Evolutionary conservation across 1,140 invertebrate species (phyloP), one percentile per base, ranked within the genome.

Genomic region (Venustaconcha ellipsiformis): DNA sequence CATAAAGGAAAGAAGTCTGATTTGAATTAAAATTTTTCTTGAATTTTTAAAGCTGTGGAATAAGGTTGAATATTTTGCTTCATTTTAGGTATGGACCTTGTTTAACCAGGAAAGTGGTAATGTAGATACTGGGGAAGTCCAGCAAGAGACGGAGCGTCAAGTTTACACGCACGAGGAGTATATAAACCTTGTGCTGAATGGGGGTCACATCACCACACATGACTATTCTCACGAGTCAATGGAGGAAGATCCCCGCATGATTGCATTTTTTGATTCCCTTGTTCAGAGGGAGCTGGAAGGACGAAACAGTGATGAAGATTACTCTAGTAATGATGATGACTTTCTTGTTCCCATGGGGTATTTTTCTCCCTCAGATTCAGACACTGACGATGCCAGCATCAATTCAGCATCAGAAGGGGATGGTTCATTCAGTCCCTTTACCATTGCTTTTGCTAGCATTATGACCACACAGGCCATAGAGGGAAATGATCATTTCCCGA

Each of bases 211-310:
- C 18, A 89, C 91, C 85, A 85, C 89, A n/a, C 90, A 92, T 81
- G 91, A 92, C 78, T 91, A 91, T 79, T 94, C 94, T 80, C 93
- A 95, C 78, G 94, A 96, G 80, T 96, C 95, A 11, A 96, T 94
- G 0, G 92, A 93, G 60, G 97, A 98, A 90, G 96, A 98, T 90
- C 94, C 95, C 1, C 92, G 95, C 65, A 98, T 98, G 96, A 95
- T 98, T 94, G 96, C 96, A 26, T 98, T 98, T 89, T 98, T 98
- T 85, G 96, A 98, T 90, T 96, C 95, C 6, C 89, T 98, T 1
- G 95, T 98, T 14, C 96, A 97, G 88, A 92, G 95, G 23, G 96
- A 97, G 88, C 93, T 97, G 62, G 95, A 96, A 89, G 94, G 89
- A 15, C 84, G 82, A 74, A 86, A 80, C 56, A 78, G 81, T 15